phyloP scores from a whole-genome alignment of 2,888 invertebrate species.

The Drosophila nr. medialis region DNA sequence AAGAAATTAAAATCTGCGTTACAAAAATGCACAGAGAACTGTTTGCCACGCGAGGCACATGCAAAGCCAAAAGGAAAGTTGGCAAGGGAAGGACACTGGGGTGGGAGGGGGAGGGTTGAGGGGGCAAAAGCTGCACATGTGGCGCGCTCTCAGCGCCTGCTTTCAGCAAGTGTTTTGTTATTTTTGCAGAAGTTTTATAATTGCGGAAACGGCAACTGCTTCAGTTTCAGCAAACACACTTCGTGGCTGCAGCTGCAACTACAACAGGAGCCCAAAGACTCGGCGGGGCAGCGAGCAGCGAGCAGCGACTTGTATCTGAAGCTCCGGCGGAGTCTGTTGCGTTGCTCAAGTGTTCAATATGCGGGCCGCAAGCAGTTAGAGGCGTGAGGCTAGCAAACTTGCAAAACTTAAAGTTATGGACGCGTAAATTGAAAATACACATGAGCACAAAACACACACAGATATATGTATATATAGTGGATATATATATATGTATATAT shows the following conservation, averaged over 20 bases:
- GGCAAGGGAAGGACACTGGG: neutral
- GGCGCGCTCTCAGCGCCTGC: slow-evolving; percentile 57
- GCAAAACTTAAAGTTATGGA: slow-evolving; percentile 78
- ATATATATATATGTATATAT: neutral
- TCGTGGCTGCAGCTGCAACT: slow-evolving; percentile 33
- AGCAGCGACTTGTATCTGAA: slow-evolving; percentile 15
- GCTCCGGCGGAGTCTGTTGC: slow-evolving; percentile 35
- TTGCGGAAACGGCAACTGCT: slow-evolving; percentile 75
- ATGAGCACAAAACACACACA: slow-evolving; percentile 55
- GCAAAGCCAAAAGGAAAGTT: slow-evolving; percentile 17
- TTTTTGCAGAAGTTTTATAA: slow-evolving; percentile 79
- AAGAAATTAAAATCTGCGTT: slow-evolving; percentile 76
- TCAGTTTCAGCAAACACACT: slow-evolving; percentile 44
- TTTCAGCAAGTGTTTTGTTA: slow-evolving; percentile 72
- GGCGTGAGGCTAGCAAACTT: slow-evolving; percentile 61
- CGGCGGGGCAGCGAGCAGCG: slow-evolving; percentile 15
- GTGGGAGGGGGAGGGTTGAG: neutral
- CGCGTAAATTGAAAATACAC: slow-evolving; percentile 80
- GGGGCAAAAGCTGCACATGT: slow-evolving; percentile 62
- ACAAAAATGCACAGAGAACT: slow-evolving; percentile 62
- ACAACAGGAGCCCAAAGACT: slow-evolving; percentile 34
- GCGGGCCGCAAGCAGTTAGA: slow-evolving; percentile 40
- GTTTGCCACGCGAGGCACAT: slow-evolving; percentile 27
- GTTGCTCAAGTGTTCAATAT: slow-evolving; percentile 75
- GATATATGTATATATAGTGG: neutral